A percentile compares a stretch with the other conserved stretches of the same genome.
phyloP scores from a whole-genome alignment of 2,888 invertebrate species.

The Ormyrus labotus region DNA sequence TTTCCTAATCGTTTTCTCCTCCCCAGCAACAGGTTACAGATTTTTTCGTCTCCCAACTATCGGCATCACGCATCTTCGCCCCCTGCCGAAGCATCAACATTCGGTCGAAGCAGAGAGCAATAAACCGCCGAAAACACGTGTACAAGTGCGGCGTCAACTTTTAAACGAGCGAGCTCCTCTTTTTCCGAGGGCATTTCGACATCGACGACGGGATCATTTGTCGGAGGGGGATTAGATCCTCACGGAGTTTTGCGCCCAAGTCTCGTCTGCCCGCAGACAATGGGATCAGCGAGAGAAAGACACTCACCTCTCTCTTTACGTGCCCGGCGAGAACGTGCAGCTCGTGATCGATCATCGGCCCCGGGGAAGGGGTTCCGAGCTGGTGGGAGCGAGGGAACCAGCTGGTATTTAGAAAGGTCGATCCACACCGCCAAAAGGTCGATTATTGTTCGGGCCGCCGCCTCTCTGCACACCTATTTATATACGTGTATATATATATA shows the following conservation, averaged over 20 bases:
- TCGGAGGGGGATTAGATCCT: constrained; percentile 1
- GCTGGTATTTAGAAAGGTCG: constrained; percentile 63
- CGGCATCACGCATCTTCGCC: not conserved
- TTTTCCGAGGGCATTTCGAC: constrained; percentile 12
- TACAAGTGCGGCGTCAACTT: not conserved
- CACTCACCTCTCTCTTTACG: constrained; percentile 33
- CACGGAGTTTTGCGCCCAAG: not conserved
- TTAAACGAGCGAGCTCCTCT: not conserved
- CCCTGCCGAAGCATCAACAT: not conserved
- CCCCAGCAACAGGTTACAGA: not conserved
- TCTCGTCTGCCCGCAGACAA: constrained; percentile 11
- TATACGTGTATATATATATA: too few relatives aligned
- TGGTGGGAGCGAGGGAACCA: constrained; percentile 46
- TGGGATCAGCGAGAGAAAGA: constrained; percentile 41
- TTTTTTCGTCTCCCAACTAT: not conserved
- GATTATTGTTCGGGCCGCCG: constrained; percentile 57
- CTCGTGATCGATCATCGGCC: constrained; percentile 51
- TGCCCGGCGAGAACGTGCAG: constrained; percentile 38
- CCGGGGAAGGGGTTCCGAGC: not conserved
- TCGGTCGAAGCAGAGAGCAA: not conserved
- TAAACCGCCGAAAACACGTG: not conserved
- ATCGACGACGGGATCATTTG: not conserved
- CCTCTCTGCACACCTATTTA: not conserved
- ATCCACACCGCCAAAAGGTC: constrained; percentile 58
- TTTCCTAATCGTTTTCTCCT: not conserved